These are phyloP conservation scores for Cheiracanthium punctorium DNA, from an alignment of 2,888 invertebrate genomes.

Conservation along the genomic window DNA sequence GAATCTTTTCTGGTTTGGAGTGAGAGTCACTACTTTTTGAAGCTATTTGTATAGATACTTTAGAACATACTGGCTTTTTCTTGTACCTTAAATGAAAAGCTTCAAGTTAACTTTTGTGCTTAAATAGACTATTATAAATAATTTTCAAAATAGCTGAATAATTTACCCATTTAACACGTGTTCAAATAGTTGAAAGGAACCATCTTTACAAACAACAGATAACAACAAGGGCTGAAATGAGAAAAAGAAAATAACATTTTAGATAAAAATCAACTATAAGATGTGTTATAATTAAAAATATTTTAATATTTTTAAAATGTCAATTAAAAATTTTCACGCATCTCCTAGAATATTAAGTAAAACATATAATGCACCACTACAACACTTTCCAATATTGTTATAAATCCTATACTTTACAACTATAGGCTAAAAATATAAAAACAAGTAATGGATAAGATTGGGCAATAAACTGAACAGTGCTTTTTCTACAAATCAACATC, in stretches of 20 bases:
- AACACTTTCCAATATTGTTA: no score
- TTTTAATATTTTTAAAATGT: no score
- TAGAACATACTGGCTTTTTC: slow-evolving; percentile 53
- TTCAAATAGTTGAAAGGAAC: slow-evolving; percentile 86
- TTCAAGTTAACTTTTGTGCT: background rate
- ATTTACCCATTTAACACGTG: slow-evolving; percentile 83
- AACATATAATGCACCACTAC: no score
- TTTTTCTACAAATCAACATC: no score
- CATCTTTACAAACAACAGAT: slow-evolving; percentile 83
- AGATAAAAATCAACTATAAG: background rate
- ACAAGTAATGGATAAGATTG: no score
- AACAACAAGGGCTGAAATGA: slow-evolving; percentile 73
- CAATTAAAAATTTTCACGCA: no score
- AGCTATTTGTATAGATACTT: slow-evolving; percentile 49
- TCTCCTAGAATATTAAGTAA: no score
- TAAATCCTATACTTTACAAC: no score
- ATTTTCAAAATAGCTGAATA: background rate
- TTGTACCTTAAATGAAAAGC: slow-evolving; percentile 20
- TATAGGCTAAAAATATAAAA: no score
- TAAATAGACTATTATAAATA: background rate
- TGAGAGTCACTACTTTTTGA: slow-evolving; percentile 15
- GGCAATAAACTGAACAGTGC: no score
- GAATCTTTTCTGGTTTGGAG: slow-evolving; percentile 32
- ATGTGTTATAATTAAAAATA: no score
- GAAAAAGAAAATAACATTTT: slow-evolving; percentile 15